Evolutionary conservation across 1,140 invertebrate genomes (phyloP).

Genomic region (Drosophila sucinea): DNA sequence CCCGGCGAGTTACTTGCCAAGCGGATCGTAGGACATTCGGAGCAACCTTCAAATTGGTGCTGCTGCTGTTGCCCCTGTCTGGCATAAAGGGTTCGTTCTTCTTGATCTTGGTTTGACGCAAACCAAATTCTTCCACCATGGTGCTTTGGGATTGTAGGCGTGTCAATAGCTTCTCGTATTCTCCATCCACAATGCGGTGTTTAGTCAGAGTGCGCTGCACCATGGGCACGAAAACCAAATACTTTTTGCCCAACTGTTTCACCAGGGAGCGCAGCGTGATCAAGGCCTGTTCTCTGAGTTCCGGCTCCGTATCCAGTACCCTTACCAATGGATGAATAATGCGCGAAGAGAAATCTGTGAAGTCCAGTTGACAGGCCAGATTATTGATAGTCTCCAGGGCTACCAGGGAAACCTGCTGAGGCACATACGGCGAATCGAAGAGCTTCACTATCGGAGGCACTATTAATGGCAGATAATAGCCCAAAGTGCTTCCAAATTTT

Average conservation of each 20-base stretch:
- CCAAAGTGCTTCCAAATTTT: slow-evolving; percentile 97
- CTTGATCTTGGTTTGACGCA: slow-evolving; percentile 85
- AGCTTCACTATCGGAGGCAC: slow-evolving; percentile 96
- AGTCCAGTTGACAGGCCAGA: slow-evolving; percentile 94
- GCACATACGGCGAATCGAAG: slow-evolving; percentile 93
- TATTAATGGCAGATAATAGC: slow-evolving; percentile 97
- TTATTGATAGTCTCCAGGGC: slow-evolving; percentile 97
- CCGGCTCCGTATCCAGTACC: slow-evolving; percentile 92
- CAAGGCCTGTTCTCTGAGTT: slow-evolving; percentile 92
- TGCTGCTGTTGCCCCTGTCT: slow-evolving; percentile 84
- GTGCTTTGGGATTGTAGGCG: slow-evolving; percentile 89
- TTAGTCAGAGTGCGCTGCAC: slow-evolving; percentile 93
- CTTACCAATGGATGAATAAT: slow-evolving; percentile 96
- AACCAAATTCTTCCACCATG: slow-evolving; percentile 85
- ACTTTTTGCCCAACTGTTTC: slow-evolving; percentile 94
- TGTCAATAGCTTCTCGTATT: slow-evolving; percentile 90
- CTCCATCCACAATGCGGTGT: slow-evolving; percentile 91
- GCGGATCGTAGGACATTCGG: slow-evolving; percentile 93
- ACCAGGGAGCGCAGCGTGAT: slow-evolving; percentile 95
- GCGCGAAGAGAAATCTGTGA: slow-evolving; percentile 95
- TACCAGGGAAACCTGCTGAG: slow-evolving; percentile 89
- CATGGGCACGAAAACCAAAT: slow-evolving; percentile 95
- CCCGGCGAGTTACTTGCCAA: slow-evolving; percentile 94
- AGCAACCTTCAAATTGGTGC: slow-evolving; percentile 92
- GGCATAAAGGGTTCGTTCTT: slow-evolving; percentile 84